Evolutionary conservation across 2,113 vertebrate species (phyloP).

Genomic region (Ictalurus punctatus): DNA sequence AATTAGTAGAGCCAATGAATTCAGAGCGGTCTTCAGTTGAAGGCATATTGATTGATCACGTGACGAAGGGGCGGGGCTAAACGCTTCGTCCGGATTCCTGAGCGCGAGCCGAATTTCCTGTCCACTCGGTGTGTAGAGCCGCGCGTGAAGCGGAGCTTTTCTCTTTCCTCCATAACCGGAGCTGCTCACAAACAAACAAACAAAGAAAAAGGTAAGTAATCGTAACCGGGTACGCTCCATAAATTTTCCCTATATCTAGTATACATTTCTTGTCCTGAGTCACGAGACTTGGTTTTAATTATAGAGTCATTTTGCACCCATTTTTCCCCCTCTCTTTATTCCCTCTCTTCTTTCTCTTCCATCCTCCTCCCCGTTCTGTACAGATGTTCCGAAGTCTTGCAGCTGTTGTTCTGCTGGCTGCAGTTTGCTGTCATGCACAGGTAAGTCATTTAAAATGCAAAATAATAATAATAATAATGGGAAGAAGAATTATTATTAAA

Average conservation of each 20-base stretch:
- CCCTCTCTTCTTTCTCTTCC: conserved; percentile 46
- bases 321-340: not conserved
- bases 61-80: conserved; percentile 54
- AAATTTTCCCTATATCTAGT: not conserved
- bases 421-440: conserved; percentile 64
- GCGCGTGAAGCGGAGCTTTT: conserved; percentile 47
- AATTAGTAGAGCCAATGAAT: not conserved
- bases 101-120: conserved; percentile 71
- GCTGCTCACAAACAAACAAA: conserved; percentile 10
- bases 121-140: conserved; percentile 54
- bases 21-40: not conserved
- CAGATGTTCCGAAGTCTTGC: conserved; percentile 73
- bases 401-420: conserved; percentile 65
- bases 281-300: conserved; percentile 20
- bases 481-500: not conserved
- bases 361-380: not conserved
- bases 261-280: not conserved
- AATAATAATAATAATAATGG: not conserved
- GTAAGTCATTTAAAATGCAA: conserved; percentile 63
- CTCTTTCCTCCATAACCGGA: conserved; percentile 36
- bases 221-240: not conserved
- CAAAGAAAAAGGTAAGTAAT: conserved; percentile 60
- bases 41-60: conserved; percentile 60
- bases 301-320: not conserved
- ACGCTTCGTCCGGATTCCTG: conserved; percentile 69